A percentile compares a stretch with the other conserved stretches of the same genome.
Evolutionary conservation across 2,888 invertebrate species (phyloP).

Genomic region (Chouioia cunea): DNA sequence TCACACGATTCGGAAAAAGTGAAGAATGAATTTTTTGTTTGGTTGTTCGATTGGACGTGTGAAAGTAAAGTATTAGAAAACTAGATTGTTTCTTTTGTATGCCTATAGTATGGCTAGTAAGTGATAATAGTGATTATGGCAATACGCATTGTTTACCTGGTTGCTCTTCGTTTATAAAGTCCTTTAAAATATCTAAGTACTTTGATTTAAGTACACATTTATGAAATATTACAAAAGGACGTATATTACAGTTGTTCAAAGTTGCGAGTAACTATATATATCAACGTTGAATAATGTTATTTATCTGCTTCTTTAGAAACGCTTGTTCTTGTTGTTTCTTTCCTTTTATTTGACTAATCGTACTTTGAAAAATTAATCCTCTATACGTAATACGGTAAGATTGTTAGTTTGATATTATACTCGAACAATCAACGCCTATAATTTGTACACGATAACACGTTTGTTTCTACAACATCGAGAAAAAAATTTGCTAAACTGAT

Average conservation of each 20-base stretch:
- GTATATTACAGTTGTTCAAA: conserved; percentile 21
- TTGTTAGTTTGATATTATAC: too few species aligned
- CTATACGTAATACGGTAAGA: too few species aligned
- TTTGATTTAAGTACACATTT: conserved; percentile 29
- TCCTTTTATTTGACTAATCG: too few species aligned
- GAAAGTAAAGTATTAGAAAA: neutral
- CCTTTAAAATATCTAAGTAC: conserved; percentile 2
- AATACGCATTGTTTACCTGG: too few species aligned
- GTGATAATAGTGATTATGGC: too few species aligned
- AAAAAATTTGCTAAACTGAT: conserved; percentile 20
- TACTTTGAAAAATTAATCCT: too few species aligned
- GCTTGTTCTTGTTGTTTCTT: neutral
- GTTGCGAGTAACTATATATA: conserved; percentile 16
- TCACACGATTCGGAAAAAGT: too few species aligned
- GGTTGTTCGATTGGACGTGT: neutral
- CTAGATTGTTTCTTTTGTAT: conserved; percentile 4
- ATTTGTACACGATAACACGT: neutral
- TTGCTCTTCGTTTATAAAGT: neutral
- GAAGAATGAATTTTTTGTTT: too few species aligned
- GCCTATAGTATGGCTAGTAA: neutral
- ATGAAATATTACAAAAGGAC: conserved; percentile 31
- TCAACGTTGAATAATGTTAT: neutral
- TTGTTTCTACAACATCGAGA: neutral
- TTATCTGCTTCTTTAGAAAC: conserved; percentile 1
- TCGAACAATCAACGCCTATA: neutral